Percentiles rank a stretch among this genome's conserved stretches.
Conservation (phyloP, 1,140 invertebrate species). For the Globodera ellingtonae region DNA sequence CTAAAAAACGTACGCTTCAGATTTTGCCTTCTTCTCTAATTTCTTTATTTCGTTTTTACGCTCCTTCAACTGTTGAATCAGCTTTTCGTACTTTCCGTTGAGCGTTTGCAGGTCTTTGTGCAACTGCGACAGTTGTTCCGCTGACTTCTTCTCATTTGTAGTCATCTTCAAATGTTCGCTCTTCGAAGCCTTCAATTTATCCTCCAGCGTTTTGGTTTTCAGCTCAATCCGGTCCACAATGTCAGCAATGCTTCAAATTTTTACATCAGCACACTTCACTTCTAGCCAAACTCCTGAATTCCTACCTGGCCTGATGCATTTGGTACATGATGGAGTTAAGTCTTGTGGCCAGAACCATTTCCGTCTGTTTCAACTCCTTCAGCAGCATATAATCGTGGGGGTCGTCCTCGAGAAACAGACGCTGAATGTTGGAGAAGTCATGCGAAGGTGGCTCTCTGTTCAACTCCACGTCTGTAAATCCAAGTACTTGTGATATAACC, state of each 20-base stretch:
- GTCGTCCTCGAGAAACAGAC: conserved; percentile 34
- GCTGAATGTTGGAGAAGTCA: conserved; percentile 16
- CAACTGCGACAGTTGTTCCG: conserved; percentile 17
- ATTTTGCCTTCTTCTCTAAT: conserved; percentile 53
- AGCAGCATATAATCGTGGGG: conserved; percentile 43
- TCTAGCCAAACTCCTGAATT: conserved; percentile 12
- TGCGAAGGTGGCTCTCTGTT: conserved; percentile 26
- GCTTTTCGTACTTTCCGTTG: conserved; percentile 44
- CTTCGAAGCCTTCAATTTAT: conserved; percentile 25
- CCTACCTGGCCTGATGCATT: conserved; percentile 35
- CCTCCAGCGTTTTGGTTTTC: conserved; percentile 30
- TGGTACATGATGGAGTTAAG: conserved; percentile 44
- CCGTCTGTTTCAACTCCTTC: conserved; percentile 38
- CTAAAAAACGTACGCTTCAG: conserved; percentile 46
- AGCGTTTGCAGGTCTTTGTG: conserved; percentile 29
- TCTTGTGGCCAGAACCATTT: conserved; percentile 33
- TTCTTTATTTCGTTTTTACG: conserved; percentile 55
- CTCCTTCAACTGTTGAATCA: conserved; percentile 46
- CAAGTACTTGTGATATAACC: not conserved
- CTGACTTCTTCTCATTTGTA: conserved; percentile 23
- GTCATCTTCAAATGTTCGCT: conserved; percentile 24
- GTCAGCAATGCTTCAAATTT: conserved; percentile 20
- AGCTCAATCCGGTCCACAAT: conserved; percentile 38
- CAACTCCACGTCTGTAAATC: conserved; percentile 32
- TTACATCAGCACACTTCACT: conserved; percentile 2